These are phyloP conservation scores for Sebastes dallii DNA, from an alignment of 2,797 vertebrate species.

Conservation along the genomic window DNA sequence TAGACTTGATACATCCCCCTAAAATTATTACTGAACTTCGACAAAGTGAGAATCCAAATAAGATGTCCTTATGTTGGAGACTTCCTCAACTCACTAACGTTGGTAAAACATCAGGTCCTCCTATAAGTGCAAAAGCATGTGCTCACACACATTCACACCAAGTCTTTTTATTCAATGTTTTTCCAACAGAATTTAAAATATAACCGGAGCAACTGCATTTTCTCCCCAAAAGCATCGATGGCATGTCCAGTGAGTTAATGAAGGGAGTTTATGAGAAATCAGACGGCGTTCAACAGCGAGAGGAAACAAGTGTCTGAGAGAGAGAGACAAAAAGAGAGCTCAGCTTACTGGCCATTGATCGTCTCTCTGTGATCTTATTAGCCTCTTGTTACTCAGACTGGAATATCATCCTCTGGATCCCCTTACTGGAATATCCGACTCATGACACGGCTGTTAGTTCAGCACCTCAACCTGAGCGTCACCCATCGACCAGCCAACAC, in stretches of 20 bases:
- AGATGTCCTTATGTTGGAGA: not conserved
- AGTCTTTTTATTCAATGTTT: not conserved
- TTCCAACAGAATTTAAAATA: not conserved
- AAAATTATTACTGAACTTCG: not conserved
- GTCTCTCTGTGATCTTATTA: constrained; percentile 77
- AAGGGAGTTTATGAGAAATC: constrained; percentile 18
- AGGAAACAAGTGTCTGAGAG: constrained; percentile 40
- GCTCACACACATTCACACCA: not conserved
- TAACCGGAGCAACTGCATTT: not conserved
- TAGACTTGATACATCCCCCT: not conserved
- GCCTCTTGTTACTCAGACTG: constrained; percentile 68
- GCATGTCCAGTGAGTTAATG: not conserved
- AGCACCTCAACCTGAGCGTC: constrained; percentile 51
- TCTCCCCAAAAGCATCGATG: not conserved
- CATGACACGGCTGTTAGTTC: constrained; percentile 61
- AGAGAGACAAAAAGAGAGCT: constrained; percentile 55
- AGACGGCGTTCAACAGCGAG: constrained; percentile 17
- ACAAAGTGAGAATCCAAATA: not conserved
- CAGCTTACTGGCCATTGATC: constrained; percentile 78
- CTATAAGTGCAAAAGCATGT: not conserved
- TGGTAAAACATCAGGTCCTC: not conserved
- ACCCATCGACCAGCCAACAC: constrained; percentile 34
- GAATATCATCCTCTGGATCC: constrained; percentile 72
- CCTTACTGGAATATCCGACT: constrained; percentile 71
- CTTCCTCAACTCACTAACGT: not conserved